A percentile compares a stretch with the other conserved stretches of the same genome.
Evolutionary conservation across 2,888 invertebrate genomes (phyloP).

Genomic region (Lutraria lutraria): DNA sequence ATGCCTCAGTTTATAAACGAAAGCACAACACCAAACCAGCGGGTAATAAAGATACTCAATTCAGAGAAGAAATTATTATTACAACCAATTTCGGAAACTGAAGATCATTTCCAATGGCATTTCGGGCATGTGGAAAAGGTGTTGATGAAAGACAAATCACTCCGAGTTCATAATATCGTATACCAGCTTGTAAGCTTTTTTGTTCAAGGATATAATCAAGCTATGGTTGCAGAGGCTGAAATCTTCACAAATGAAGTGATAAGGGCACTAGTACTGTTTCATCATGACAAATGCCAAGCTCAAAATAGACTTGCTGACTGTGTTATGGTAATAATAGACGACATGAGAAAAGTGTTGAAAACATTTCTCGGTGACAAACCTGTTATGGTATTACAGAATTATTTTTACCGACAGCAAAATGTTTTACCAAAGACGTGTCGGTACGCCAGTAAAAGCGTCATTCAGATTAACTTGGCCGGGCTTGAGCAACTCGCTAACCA

Average conservation of each 20-base stretch:
- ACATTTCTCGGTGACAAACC: constrained; percentile 8
- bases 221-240: constrained; percentile 41
- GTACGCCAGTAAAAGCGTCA: neutral
- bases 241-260: constrained; percentile 49
- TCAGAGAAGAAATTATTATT: constrained; percentile 32
- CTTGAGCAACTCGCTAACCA: constrained; percentile 47
- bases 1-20: constrained; percentile 13
- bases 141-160: constrained; percentile 39
- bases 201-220: constrained; percentile 52
- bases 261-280: constrained; percentile 48
- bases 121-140: constrained; percentile 52
- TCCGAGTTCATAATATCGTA: constrained; percentile 34
- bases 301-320: constrained; percentile 55
- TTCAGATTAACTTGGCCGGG: constrained; percentile 36
- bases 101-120: constrained; percentile 48
- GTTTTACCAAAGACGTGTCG: constrained; percentile 27
- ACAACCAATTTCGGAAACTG: constrained; percentile 42
- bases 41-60: constrained; percentile 36
- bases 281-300: constrained; percentile 38
- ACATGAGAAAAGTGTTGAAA: constrained; percentile 52
- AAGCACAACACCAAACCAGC: constrained; percentile 27
- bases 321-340: constrained; percentile 53
- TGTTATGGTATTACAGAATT: constrained; percentile 40
- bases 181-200: constrained; percentile 56
- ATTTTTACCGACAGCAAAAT: constrained; percentile 39